phyloP scores from a whole-genome alignment of 1,140 invertebrate species.

The Lordiphosa stackelbergi region DNA sequence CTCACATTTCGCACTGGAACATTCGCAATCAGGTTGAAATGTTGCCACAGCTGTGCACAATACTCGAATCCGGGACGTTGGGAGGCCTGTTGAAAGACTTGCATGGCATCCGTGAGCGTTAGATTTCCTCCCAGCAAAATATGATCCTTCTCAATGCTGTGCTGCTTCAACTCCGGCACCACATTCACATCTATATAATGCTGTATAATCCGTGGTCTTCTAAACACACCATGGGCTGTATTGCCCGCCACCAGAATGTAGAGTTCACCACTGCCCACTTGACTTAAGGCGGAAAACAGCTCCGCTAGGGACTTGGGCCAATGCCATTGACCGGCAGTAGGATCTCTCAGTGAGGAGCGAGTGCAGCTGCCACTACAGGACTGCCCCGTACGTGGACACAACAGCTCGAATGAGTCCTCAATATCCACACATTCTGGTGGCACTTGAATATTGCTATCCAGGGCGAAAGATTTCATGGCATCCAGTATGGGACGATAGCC shows the following conservation, averaged over 20 bases:
- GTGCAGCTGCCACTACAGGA: slow-evolving; percentile 46
- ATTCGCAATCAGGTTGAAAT: slow-evolving; percentile 85
- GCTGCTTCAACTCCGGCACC: slow-evolving; percentile 79
- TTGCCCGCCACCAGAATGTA: slow-evolving; percentile 80
- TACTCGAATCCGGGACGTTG: slow-evolving; percentile 78
- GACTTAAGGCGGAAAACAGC: slow-evolving; percentile 80
- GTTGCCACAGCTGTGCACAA: slow-evolving; percentile 77
- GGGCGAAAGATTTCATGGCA: slow-evolving; percentile 87
- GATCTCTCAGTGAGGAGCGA: slow-evolving; percentile 70
- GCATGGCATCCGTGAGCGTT: slow-evolving; percentile 82
- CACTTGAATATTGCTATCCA: slow-evolving; percentile 83
- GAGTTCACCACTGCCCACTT: slow-evolving; percentile 67
- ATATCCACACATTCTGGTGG: slow-evolving; percentile 63
- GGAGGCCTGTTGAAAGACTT: slow-evolving; percentile 79
- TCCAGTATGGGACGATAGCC: slow-evolving; percentile 91
- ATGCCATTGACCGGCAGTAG: slow-evolving; percentile 45
- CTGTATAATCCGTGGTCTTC: slow-evolving; percentile 76
- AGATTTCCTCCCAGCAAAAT: slow-evolving; percentile 83
- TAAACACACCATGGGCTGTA: slow-evolving; percentile 82
- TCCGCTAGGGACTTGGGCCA: slow-evolving; percentile 77
- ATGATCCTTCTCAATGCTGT: slow-evolving; percentile 77
- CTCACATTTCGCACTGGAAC: slow-evolving; percentile 86
- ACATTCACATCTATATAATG: slow-evolving; percentile 83
- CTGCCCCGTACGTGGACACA: slow-evolving; percentile 49
- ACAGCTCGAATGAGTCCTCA: slow-evolving; percentile 53